These are phyloP conservation scores for Xenentodon cancila DNA, from an alignment of 2,797 vertebrate genomes.

Conservation along the genomic window DNA sequence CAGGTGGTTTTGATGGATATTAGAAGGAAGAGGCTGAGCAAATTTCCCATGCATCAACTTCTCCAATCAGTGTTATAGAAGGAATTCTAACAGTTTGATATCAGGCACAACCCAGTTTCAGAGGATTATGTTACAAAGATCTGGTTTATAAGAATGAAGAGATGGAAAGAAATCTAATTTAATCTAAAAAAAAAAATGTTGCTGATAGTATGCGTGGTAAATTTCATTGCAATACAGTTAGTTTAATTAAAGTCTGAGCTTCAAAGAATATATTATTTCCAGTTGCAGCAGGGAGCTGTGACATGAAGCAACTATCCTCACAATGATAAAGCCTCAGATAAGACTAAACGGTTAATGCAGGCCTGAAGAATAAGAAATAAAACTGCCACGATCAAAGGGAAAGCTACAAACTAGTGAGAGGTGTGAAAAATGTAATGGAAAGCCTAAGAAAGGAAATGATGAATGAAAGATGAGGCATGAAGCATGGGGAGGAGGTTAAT, in stretches of 20 bases:
- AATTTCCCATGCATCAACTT: too few relatives aligned
- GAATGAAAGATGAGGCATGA: conserved; percentile 46
- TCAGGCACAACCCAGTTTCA: too few relatives aligned
- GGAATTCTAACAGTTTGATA: too few relatives aligned
- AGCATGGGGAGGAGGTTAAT: conserved; percentile 37
- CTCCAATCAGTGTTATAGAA: too few relatives aligned
- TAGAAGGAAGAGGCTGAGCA: too few relatives aligned
- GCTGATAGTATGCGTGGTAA: neutral
- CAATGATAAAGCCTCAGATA: conserved; percentile 21
- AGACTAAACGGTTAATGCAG: conserved; percentile 21
- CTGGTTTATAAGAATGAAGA: too few relatives aligned
- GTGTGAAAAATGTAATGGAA: conserved; percentile 24
- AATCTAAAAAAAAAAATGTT: conserved; percentile 15
- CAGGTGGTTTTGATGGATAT: too few relatives aligned
- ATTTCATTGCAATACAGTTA: conserved; percentile 9
- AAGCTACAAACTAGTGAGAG: conserved; percentile 23
- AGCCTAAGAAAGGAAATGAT: conserved; percentile 32
- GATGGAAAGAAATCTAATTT: conserved; percentile 1
- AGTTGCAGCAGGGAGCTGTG: conserved; percentile 9
- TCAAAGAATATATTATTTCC: neutral
- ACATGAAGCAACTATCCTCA: conserved; percentile 2
- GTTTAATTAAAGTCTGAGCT: conserved; percentile 13
- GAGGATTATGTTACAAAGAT: too few relatives aligned
- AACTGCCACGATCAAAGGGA: conserved; percentile 29
- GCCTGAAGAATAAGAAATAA: conserved; percentile 22